Evolutionary conservation across 2,113 vertebrate genomes (phyloP).

Genomic region (Lepus timidus): DNA sequence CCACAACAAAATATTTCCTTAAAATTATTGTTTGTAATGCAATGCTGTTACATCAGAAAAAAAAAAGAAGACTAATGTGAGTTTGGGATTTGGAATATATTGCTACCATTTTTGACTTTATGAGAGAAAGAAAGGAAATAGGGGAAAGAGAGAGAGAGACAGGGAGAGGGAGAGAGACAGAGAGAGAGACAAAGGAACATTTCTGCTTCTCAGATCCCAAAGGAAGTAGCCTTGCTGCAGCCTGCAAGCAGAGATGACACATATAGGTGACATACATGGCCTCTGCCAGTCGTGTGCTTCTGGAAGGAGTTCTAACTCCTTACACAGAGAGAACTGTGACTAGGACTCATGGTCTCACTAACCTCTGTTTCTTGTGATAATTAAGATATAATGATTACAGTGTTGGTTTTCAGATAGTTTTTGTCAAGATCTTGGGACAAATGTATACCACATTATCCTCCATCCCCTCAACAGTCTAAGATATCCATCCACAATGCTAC

Average conservation of each 20-base stretch:
- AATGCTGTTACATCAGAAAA: background rate
- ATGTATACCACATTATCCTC: background rate
- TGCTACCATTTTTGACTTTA: background rate
- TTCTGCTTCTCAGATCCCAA: background rate
- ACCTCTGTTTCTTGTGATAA: background rate
- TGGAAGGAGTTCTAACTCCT: background rate
- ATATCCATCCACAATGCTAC: background rate
- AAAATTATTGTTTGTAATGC: background rate
- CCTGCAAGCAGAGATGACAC: background rate
- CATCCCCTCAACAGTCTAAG: background rate
- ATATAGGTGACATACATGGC: background rate
- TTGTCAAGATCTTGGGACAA: background rate
- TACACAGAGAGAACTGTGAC: background rate
- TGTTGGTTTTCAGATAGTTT: background rate
- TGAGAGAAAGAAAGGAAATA: too few relatives aligned
- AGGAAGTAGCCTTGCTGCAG: background rate
- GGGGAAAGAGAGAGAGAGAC: too few relatives aligned
- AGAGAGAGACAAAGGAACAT: background rate
- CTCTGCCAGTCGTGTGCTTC: rapidly evolving
- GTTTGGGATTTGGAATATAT: background rate
- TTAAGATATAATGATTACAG: background rate
- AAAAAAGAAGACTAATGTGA: background rate
- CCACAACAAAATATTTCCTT: background rate
- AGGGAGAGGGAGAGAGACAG: too few relatives aligned
- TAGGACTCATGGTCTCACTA: background rate